phyloP scores from a whole-genome alignment of 2,797 vertebrate species.

The Acipenser oxyrinchus region DNA sequence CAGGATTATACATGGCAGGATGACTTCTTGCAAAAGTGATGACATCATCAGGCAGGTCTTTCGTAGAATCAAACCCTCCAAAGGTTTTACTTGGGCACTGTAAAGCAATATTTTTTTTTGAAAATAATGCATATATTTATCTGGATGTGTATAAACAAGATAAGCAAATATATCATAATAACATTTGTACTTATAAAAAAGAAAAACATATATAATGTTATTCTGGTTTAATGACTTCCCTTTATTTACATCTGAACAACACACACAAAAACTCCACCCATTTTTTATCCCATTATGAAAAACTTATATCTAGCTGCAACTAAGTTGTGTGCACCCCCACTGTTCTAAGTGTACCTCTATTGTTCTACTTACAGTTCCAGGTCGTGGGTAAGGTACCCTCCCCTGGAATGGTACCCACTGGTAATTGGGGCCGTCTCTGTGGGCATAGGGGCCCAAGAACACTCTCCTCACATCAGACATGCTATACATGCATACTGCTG shows the following conservation, averaged over 20 bases:
- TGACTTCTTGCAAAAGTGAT: constrained; percentile 94
- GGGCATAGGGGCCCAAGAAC: constrained; percentile 90
- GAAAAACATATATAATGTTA: too few relatives aligned
- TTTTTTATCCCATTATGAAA: too few relatives aligned
- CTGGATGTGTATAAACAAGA: neutral
- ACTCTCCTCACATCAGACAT: constrained; percentile 92
- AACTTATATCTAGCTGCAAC: too few relatives aligned
- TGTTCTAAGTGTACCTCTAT: constrained; percentile 9
- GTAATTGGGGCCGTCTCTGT: constrained; percentile 92
- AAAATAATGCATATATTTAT: constrained; percentile 6
- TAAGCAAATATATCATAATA: neutral
- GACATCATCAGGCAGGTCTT: constrained; percentile 94
- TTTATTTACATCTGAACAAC: too few relatives aligned
- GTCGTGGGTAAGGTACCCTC: constrained; percentile 89
- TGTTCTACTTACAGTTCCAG: constrained; percentile 83
- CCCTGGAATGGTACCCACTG: constrained; percentile 96
- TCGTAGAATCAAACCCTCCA: constrained; percentile 94
- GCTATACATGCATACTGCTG: constrained; percentile 93
- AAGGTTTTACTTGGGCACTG: constrained; percentile 98
- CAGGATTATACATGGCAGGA: constrained; percentile 91
- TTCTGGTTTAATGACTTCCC: too few relatives aligned
- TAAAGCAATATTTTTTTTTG: constrained; percentile 3
- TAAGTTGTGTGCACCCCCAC: too few relatives aligned
- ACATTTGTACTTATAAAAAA: too few relatives aligned
- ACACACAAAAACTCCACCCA: too few relatives aligned